Evolutionary conservation across 2,888 invertebrate species (phyloP), one percentile per base, ranked within the genome.

Genomic region (Emmelina monodactyla): DNA sequence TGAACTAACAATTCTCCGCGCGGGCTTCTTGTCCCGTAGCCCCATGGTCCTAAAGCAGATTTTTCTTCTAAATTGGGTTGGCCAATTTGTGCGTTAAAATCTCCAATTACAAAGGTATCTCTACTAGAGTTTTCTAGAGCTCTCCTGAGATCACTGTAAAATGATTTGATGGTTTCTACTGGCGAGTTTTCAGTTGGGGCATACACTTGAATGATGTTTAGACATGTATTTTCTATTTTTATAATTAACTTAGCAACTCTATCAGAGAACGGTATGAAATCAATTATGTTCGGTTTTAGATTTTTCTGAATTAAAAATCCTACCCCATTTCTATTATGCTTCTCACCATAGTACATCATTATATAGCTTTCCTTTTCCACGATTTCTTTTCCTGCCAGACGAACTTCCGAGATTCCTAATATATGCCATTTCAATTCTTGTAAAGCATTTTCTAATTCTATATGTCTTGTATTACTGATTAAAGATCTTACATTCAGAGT

Each of bases 301-400:
- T 30, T 38, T 13, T 39, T 40, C 1, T 31, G 19, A 1, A 43
- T 34, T 14, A 40, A 9, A 14, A 43, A 42, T 14, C 42, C 42
- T 9, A 40, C 37, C 9, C 42, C 36, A 10, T 34, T 25, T 14
- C 29, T 30, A 4, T 37, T 35, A 9, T 22, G 19, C n/a, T 22
- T 31, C 16, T 9, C 9, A 31, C 38, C 42, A n/a, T 22, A 13
- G 14, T 39, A 31, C 15, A 12, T 34, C 10, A 37, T 28, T 28
- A 34, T 34, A 11, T 31, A 13, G 2, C 34, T 16, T 3, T 34
- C 14, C 2, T 28, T 13, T 28, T 37, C 33, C 10, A 14, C 10
- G n/a, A 28, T 37, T 3, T 37, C 13, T 16, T 34, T 19, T 14
- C 34, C 28, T 31, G 14, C 28, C 13, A 31, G 14, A 13, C 34